A percentile compares a stretch with the other conserved stretches of the same genome.
Evolutionary conservation across 2,797 vertebrate species (phyloP).

Genomic region (Hippoglossus hippoglossus): DNA sequence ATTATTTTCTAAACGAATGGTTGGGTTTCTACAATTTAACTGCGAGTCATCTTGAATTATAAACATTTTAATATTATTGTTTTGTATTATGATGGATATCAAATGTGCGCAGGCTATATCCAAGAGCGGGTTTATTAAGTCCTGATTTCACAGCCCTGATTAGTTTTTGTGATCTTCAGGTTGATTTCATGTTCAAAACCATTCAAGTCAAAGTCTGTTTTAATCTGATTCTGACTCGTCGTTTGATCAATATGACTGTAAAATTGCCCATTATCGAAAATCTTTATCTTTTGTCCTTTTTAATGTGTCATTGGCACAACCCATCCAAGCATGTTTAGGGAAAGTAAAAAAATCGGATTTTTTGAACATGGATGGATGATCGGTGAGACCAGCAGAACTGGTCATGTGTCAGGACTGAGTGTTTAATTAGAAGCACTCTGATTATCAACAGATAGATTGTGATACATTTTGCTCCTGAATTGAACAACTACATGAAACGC

Average conservation of each 20-base stretch:
- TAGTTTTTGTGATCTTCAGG: conserved; percentile 2
- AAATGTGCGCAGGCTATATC: too few relatives aligned
- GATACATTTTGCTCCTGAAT: conserved; percentile 49
- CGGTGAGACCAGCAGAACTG: conserved; percentile 24
- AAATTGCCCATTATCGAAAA: background rate
- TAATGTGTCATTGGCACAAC: conserved; percentile 13
- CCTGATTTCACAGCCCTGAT: background rate
- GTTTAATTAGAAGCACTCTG: conserved; percentile 46
- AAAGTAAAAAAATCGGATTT: conserved; percentile 21
- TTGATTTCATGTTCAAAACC: background rate
- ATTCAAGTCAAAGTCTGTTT: background rate
- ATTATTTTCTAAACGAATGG: too few relatives aligned
- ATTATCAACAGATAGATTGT: conserved; percentile 45
- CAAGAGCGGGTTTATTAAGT: too few relatives aligned
- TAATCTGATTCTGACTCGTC: conserved; percentile 5
- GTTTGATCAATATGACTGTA: background rate
- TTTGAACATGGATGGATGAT: conserved; percentile 22
- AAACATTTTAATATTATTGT: too few relatives aligned
- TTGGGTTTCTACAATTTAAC: too few relatives aligned
- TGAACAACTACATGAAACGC: conserved; percentile 42
- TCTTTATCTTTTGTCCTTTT: conserved; percentile 13
- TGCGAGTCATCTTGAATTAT: too few relatives aligned
- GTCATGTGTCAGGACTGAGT: conserved; percentile 28
- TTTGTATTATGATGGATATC: too few relatives aligned
- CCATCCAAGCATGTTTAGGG: conserved; percentile 29